Percentiles rank a stretch among this genome's conserved stretches.
These are phyloP conservation scores for Microtus californicus DNA, from an alignment of 2,797 vertebrate species.

Conservation along the genomic window DNA sequence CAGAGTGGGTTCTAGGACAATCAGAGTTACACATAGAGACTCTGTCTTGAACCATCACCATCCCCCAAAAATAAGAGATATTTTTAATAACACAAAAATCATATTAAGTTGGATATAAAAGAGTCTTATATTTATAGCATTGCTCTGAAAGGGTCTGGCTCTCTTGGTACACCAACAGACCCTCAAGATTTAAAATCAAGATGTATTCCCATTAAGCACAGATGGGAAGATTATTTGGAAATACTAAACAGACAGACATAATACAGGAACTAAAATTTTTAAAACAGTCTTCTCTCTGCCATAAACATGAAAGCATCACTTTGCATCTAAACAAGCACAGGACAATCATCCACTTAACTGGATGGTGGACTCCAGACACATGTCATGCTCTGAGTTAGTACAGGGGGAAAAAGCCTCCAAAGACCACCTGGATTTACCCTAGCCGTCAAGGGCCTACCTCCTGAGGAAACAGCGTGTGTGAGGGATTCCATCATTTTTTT, in stretches of 20 bases:
- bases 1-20: not conserved
- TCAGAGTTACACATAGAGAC: not conserved
- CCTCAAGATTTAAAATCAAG: conserved; percentile 37
- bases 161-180: conserved; percentile 38
- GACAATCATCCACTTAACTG: not conserved
- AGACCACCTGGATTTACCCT: not conserved
- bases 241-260: not conserved
- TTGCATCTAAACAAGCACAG: not conserved
- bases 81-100: not conserved
- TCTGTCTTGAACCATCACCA: not conserved
- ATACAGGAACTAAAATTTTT: conserved; percentile 13
- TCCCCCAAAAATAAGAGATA: not conserved
- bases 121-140: not conserved
- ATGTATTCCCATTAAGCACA: conserved; percentile 17
- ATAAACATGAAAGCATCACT: not conserved
- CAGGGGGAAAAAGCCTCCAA: not conserved
- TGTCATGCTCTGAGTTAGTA: not conserved
- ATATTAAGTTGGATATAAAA: not conserved
- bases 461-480: not conserved
- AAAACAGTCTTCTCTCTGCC: not conserved
- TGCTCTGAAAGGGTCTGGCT: not conserved
- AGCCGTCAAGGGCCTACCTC: not conserved
- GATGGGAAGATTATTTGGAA: conserved; percentile 37
- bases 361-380: not conserved
- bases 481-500: not conserved